Evolutionary conservation across 2,797 vertebrate genomes (phyloP).

Genomic region (Brachyrhaphis roseni): DNA sequence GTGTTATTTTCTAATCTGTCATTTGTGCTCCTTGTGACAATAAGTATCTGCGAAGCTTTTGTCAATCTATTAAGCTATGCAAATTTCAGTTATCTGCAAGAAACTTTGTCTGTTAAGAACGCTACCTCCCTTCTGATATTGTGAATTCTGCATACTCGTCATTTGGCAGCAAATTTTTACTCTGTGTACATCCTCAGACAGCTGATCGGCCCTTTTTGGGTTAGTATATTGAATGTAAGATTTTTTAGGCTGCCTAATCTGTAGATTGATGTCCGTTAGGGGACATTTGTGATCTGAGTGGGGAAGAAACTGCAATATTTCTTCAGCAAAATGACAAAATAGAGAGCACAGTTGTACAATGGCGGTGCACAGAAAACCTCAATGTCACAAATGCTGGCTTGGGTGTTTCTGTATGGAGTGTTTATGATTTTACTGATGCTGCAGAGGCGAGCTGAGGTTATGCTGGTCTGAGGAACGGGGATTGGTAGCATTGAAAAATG

Average conservation of each 20-base stretch:
- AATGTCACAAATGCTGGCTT: background rate
- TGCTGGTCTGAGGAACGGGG: no score
- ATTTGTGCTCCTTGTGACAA: background rate
- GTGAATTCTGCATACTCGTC: background rate
- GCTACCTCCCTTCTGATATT: background rate
- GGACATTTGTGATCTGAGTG: background rate
- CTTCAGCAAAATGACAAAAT: background rate
- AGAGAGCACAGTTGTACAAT: background rate
- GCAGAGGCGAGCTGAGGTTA: no score
- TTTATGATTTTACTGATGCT: background rate
- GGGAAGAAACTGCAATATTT: background rate
- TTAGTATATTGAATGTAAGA: background rate
- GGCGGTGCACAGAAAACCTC: background rate
- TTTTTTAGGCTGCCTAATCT: background rate
- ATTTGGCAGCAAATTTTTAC: background rate
- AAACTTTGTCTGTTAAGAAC: background rate
- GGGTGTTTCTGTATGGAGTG: background rate
- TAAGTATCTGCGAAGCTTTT: background rate
- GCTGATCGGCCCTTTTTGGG: background rate
- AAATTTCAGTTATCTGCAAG: background rate
- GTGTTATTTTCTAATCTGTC: conserved; percentile 5
- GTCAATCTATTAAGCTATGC: background rate
- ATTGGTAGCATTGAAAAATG: no score
- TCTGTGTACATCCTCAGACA: background rate
- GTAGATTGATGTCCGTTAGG: background rate